Evolutionary conservation across 2,888 invertebrate species (phyloP), one percentile per base, ranked within the genome.

Genomic region (Dichetophora obliterata): DNA sequence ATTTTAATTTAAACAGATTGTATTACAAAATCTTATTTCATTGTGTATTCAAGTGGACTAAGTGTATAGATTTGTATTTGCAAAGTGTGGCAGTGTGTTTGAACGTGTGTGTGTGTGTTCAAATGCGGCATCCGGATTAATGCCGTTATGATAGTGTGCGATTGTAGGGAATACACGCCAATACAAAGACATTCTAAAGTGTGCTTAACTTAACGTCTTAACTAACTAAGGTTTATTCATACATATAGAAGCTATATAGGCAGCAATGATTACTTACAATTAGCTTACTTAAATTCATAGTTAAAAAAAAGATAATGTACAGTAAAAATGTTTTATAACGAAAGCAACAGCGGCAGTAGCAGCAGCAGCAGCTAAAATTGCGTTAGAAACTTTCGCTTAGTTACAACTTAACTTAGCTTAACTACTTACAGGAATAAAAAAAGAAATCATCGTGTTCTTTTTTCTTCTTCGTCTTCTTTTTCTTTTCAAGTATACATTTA

Each of bases 11-110:
- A 34, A 66, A 66, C 66, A 66, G 66, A 66, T 37, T 37, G 66
- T 66, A 66, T 66, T 66, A 66, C 66, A 66, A 66, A 66, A 66
- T 66, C 66, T 66, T 34, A 66, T 34, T 66, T 66, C 66, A 66
- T 66, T 66, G 66, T 66, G 66, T 43, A 66, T 43, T 31, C 66
- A 66, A 66, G 66, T 66, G 66, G 66, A 37, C 66, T 37, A 66
- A 66, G 66, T 66, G 66, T 37, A 6, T 66, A 22, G 16, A 37
- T 66, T 34, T 66, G 6, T 59, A 9, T 43, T 43, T 22, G 11
- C 19, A 24, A n/a, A 22, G 22, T 22, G 34, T 66, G 66, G 16
- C 59, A 27, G 27, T 59, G 43, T 59, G 19, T n/a, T 1, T 59
- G 57, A 24, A 8, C 24, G 22, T 59, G 27, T 59, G 43, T 59